Percentiles rank a stretch among this genome's conserved stretches.
These are phyloP conservation scores for Vulpes lagopus DNA, from an alignment of 2,113 vertebrate species.

Conservation along the genomic window DNA sequence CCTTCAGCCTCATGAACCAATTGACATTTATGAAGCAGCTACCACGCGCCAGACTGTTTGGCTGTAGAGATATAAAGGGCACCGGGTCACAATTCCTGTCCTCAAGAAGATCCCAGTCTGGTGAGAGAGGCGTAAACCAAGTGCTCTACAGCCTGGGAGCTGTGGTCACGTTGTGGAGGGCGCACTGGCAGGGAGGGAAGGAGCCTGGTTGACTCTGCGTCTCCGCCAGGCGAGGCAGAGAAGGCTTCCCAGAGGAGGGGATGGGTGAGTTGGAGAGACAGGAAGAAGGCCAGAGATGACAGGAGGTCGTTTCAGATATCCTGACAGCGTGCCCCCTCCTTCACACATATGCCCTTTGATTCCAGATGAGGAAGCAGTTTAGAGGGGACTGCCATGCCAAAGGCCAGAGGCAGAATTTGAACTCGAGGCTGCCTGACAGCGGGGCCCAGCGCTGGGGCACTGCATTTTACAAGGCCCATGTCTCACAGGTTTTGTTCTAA, in stretches of 20 bases:
- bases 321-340: not conserved
- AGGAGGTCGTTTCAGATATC: not conserved
- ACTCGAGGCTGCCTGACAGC: not conserved
- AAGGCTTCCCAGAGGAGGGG: not conserved
- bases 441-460: not conserved
- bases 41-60: not conserved
- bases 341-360: not conserved
- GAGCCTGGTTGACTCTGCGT: no score
- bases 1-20: not conserved
- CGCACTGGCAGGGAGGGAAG: fast-evolving
- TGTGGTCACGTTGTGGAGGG: not conserved
- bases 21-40: not conserved
- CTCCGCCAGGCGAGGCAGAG: not conserved
- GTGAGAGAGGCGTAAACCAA: not conserved
- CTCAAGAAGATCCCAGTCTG: not conserved
- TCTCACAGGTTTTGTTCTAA: not conserved
- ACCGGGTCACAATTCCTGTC: not conserved
- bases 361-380: not conserved
- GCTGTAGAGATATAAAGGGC: not conserved
- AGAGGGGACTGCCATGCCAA: not conserved
- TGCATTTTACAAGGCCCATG: not conserved
- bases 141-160: not conserved
- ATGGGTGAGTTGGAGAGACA: not conserved
- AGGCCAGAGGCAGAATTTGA: not conserved
- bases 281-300: not conserved